Conservation (phyloP, 2,888 invertebrate genomes). For the Fragum sueziense region DNA sequence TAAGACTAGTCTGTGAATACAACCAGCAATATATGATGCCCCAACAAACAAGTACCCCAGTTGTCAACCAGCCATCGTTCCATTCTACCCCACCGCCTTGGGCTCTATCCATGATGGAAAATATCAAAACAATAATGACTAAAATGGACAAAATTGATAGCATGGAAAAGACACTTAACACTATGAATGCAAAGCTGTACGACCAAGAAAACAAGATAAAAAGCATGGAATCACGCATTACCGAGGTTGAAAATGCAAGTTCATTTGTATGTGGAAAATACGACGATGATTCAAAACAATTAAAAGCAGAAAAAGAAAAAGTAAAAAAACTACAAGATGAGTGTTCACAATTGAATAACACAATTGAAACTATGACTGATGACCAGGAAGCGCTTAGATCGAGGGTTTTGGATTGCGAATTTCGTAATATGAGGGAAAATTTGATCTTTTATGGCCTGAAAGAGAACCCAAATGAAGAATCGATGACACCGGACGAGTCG, state of each 20-base stretch:
- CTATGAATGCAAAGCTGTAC: constrained; percentile 18
- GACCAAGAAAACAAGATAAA: constrained; percentile 27
- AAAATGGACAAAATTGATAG: constrained; percentile 26
- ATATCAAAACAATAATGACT: constrained; percentile 25
- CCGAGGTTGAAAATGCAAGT: constrained; percentile 19
- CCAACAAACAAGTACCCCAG: background rate
- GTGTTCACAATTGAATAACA: background rate
- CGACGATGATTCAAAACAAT: constrained; percentile 6
- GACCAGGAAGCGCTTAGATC: constrained; percentile 1
- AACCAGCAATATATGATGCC: constrained; percentile 3
- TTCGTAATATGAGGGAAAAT: constrained; percentile 3
- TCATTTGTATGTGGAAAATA: constrained; percentile 8
- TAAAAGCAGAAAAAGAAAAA: constrained; percentile 12
- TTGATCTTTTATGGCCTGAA: background rate
- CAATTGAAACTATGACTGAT: background rate
- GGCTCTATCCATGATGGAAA: constrained; percentile 26
- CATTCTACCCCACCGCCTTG: constrained; percentile 13
- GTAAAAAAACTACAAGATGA: constrained; percentile 17
- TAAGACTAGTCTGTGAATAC: no score
- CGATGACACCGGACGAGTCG: background rate
- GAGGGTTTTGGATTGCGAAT: constrained; percentile 18
- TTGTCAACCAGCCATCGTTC: background rate
- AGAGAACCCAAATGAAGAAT: background rate
- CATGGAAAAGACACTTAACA: constrained; percentile 36
- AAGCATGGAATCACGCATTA: constrained; percentile 17